Evolutionary conservation across 2,888 invertebrate species (phyloP).

Genomic region (Netelia virgata): DNA sequence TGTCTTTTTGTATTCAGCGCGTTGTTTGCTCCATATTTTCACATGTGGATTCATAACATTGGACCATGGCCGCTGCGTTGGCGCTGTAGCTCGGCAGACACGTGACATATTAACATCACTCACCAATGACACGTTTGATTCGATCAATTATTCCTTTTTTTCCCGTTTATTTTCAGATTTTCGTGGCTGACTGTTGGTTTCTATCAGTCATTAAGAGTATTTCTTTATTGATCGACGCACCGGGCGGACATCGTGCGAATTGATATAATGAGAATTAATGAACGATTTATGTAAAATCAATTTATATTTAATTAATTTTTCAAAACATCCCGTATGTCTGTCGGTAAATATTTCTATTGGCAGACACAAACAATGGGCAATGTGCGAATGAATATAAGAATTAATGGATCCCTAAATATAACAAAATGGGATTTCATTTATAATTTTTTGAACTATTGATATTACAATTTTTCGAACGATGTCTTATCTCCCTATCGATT

Average conservation of each 20-base stretch:
- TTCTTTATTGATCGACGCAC: neutral
- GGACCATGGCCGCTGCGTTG: neutral
- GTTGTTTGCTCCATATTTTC: neutral
- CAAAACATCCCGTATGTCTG: neutral
- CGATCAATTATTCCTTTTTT: slow-evolving; percentile 26
- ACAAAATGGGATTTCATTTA: no score
- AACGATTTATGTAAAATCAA: no score
- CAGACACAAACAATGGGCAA: neutral
- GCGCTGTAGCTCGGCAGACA: neutral
- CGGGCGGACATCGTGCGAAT: neutral
- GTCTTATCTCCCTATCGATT: neutral
- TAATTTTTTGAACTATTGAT: no score
- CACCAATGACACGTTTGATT: neutral
- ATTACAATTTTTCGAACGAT: neutral
- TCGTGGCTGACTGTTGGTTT: slow-evolving; percentile 48
- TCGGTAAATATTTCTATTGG: no score
- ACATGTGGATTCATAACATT: neutral
- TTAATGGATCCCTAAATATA: neutral
- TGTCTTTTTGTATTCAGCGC: neutral
- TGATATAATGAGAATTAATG: neutral
- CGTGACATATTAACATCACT: neutral
- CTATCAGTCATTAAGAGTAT: neutral
- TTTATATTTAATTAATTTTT: neutral
- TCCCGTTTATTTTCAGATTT: slow-evolving; percentile 36
- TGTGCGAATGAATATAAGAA: neutral